Percentiles rank a stretch among this genome's conserved stretches.
phyloP scores from a whole-genome alignment of 2,797 vertebrate genomes.

The Myotis planiceps region DNA sequence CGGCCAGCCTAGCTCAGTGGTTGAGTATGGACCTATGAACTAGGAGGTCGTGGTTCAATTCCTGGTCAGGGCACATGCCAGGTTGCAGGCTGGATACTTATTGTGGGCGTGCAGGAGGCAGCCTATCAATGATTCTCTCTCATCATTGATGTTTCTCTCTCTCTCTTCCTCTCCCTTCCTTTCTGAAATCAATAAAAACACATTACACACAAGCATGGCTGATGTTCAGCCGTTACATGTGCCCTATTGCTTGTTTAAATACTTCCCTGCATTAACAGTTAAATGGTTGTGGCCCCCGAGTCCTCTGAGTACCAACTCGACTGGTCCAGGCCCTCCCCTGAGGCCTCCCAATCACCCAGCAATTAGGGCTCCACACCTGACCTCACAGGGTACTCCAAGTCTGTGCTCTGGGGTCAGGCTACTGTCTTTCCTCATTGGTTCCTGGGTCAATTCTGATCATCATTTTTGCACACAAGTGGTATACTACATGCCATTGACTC shows the following conservation, averaged over 20 bases:
- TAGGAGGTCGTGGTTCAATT: no score
- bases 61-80: no score
- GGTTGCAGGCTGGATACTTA: no score
- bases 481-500: not conserved
- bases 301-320: not conserved
- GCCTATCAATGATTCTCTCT: no score
- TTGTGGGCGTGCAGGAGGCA: no score
- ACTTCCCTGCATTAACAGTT: not conserved
- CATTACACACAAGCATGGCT: not conserved
- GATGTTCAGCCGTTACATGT: not conserved
- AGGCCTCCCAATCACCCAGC: not conserved
- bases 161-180: no score
- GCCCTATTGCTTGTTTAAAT: not conserved
- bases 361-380: not conserved
- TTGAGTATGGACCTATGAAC: no score
- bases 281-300: fast-evolving
- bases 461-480: not conserved
- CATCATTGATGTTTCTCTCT: no score
- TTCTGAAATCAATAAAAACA: no score
- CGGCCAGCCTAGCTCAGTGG: no score
- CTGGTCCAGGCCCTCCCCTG: not conserved
- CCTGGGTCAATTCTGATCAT: not conserved
- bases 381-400: not conserved
- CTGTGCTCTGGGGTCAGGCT: not conserved
- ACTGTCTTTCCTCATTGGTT: not conserved